A percentile compares a stretch with the other conserved stretches of the same genome.
Conservation (phyloP, 2,113 vertebrate genomes). For the Cyprinodon tularosa region DNA sequence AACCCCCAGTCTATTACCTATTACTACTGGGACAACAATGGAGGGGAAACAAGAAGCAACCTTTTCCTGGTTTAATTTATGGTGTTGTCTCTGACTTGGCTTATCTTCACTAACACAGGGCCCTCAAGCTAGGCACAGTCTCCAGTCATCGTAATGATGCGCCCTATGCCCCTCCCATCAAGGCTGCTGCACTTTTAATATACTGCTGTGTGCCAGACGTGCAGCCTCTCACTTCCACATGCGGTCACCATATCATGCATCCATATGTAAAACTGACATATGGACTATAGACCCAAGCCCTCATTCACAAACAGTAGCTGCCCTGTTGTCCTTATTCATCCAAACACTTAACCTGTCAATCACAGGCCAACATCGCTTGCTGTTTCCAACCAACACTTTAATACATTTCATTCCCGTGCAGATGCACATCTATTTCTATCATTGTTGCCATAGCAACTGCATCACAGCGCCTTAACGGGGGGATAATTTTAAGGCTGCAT, state of each 20-base stretch:
- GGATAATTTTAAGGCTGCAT: conserved; percentile 77
- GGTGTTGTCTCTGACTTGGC: conserved; percentile 56
- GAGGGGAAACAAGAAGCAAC: conserved; percentile 39
- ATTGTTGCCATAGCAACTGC: conserved; percentile 84
- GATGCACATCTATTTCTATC: conserved; percentile 82
- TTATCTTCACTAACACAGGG: conserved; percentile 60
- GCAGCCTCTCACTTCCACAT: conserved; percentile 9
- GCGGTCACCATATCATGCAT: not conserved
- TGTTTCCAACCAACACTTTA: conserved; percentile 73
- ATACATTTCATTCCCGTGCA: conserved; percentile 79
- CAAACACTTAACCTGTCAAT: conserved; percentile 61
- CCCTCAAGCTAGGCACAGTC: conserved; percentile 51
- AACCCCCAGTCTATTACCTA: conserved; percentile 39
- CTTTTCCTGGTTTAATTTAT: conserved; percentile 48
- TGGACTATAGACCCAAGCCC: not conserved
- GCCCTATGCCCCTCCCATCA: conserved; percentile 62
- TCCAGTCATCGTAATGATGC: conserved; percentile 57
- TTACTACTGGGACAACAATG: conserved; percentile 39
- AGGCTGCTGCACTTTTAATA: conserved; percentile 63
- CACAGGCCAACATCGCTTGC: conserved; percentile 45
- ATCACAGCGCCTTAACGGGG: conserved; percentile 78
- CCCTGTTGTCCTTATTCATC: conserved; percentile 21
- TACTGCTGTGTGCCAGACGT: conserved; percentile 53
- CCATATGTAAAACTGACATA: not conserved
- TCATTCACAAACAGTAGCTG: not conserved